phyloP scores from a whole-genome alignment of 2,113 vertebrate species.

The Gallinago jamesoni region DNA sequence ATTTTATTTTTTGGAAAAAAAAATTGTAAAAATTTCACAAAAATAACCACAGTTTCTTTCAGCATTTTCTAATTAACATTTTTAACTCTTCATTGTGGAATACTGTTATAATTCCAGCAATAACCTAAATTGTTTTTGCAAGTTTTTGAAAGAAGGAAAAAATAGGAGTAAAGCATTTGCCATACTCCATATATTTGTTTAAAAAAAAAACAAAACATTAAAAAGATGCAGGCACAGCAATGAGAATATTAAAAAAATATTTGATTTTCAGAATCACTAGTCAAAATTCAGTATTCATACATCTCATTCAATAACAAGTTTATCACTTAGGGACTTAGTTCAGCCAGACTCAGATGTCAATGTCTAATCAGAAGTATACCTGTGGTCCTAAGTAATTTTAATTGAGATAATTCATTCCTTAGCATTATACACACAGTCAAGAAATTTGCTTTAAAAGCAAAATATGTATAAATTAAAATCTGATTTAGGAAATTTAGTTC shows the following conservation, averaged over 20 bases:
- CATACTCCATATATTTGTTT: not conserved
- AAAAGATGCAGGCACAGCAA: not conserved
- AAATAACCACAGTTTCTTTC: not conserved
- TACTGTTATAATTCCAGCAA: not conserved
- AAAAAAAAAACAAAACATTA: not conserved
- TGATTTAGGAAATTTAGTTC: not conserved
- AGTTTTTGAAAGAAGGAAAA: not conserved
- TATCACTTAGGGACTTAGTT: not conserved
- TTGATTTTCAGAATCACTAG: not conserved
- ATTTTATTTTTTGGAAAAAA: not conserved
- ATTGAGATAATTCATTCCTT: not conserved
- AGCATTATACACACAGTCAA: not conserved
- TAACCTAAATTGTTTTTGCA: not conserved
- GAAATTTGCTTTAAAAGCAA: not conserved
- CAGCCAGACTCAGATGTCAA: not conserved
- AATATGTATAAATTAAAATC: not conserved
- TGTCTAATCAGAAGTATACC: not conserved
- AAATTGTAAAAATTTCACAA: not conserved
- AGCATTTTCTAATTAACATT: not conserved
- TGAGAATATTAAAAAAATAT: not conserved
- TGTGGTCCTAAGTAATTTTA: not conserved
- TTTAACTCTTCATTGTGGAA: not conserved
- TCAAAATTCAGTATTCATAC: not conserved
- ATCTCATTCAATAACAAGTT: not conserved
- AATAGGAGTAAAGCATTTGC: not conserved